Conservation (phyloP, 2,797 vertebrate genomes). For the Adrianichthys oophorus region DNA sequence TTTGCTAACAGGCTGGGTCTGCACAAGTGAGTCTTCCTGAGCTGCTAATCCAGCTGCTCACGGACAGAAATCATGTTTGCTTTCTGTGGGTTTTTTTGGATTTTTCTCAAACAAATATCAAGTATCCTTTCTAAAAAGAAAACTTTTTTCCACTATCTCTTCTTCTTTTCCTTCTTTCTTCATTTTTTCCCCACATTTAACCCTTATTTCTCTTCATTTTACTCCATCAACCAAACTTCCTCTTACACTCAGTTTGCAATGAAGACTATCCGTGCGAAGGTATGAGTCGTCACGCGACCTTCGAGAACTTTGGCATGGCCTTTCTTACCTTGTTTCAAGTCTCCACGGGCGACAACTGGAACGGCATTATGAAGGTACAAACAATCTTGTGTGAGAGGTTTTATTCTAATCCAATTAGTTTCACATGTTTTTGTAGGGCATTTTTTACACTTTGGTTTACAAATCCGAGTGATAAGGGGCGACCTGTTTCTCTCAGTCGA, state of each 20-base stretch:
- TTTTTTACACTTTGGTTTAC: neutral
- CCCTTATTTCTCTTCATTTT: conserved; percentile 14
- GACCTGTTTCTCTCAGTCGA: neutral
- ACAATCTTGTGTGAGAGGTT: neutral
- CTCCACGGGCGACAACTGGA: conserved; percentile 98
- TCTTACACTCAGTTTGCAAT: conserved; percentile 85
- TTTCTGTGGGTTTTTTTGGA: neutral
- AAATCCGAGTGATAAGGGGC: too few relatives aligned
- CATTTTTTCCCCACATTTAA: conserved; percentile 16
- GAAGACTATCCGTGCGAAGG: conserved; percentile 95
- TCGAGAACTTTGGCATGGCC: conserved; percentile 98
- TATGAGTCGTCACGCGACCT: conserved; percentile 97
- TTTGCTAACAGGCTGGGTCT: conserved; percentile 32
- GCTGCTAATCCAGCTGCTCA: conserved; percentile 32
- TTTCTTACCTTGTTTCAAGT: conserved; percentile 98
- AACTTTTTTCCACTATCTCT: conserved; percentile 3
- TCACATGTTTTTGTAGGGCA: neutral
- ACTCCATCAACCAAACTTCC: conserved; percentile 7
- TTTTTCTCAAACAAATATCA: conserved; percentile 4
- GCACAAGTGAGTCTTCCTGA: conserved; percentile 25
- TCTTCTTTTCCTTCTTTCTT: conserved; percentile 12
- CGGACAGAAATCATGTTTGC: conserved; percentile 13
- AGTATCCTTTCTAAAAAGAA: conserved; percentile 9
- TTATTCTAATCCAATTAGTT: neutral
- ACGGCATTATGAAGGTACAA: conserved; percentile 97